Conservation (phyloP, 2,797 vertebrate genomes). For the Smutsia gigantea region DNA sequence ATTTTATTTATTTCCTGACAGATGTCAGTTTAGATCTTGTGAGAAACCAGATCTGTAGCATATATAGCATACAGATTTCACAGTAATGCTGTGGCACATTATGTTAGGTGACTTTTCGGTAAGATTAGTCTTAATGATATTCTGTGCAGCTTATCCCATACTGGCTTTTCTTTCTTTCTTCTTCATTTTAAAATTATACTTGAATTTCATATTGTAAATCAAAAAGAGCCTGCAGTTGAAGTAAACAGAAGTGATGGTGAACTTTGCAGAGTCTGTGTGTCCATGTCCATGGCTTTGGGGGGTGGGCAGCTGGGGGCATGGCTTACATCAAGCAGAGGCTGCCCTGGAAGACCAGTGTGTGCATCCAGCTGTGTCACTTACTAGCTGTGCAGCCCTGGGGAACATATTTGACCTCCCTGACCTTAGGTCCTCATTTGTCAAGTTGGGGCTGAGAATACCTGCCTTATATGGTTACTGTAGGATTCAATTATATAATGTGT, state of each 20-base stretch:
- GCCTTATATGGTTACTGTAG: neutral
- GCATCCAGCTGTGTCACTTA: neutral
- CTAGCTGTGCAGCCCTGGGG: neutral
- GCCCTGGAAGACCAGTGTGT: neutral
- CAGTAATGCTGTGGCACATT: neutral
- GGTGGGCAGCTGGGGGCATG: neutral
- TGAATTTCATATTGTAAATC: slow-evolving; percentile 11
- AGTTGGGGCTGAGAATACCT: neutral
- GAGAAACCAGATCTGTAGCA: neutral
- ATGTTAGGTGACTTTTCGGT: neutral
- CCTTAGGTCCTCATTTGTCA: neutral
- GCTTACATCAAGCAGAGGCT: neutral
- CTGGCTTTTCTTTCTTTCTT: neutral
- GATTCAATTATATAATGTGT: neutral
- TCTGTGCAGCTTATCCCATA: neutral
- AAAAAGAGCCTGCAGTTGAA: neutral
- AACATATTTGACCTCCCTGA: slow-evolving; percentile 19
- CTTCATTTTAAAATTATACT: neutral
- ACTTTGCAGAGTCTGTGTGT: neutral
- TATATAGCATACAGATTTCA: neutral
- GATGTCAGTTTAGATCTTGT: neutral
- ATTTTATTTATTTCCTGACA: slow-evolving; percentile 1
- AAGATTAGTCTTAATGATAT: neutral
- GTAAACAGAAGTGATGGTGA: neutral
- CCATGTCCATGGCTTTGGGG: neutral